phyloP scores from a whole-genome alignment of 1,140 invertebrate genomes.

The Varroa destructor region DNA sequence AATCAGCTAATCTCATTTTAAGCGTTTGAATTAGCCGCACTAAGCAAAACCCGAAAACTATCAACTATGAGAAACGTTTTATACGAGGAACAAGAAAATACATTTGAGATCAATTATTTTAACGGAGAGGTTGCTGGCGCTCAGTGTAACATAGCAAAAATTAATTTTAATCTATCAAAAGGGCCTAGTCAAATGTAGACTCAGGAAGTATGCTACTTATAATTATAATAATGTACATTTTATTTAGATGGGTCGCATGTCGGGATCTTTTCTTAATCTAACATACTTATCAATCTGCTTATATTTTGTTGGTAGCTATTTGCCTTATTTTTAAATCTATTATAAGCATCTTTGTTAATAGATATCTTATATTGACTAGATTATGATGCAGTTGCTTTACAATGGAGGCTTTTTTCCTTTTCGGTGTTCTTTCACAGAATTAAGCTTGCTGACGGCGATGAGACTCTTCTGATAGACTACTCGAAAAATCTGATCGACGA shows the following conservation, averaged over 20 bases:
- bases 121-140: not conserved
- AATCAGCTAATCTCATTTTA: too few species aligned
- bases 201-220: too few species aligned
- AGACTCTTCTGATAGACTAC: slow-evolving; percentile 68
- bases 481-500: slow-evolving; percentile 88
- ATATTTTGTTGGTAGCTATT: too few species aligned
- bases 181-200: not conserved
- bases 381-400: not conserved
- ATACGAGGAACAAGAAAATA: slow-evolving; percentile 9
- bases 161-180: slow-evolving; percentile 24
- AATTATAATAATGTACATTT: too few species aligned
- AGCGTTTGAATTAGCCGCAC: too few species aligned
- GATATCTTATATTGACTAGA: not conserved
- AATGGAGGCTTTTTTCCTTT: not conserved
- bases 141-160: slow-evolving; percentile 22
- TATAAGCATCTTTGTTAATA: too few species aligned
- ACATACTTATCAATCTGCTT: too few species aligned
- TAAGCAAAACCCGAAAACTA: not conserved
- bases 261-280: too few species aligned
- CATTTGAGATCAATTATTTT: not conserved
- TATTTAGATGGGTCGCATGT: too few species aligned
- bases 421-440: not conserved
- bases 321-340: too few species aligned
- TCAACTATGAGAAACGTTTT: not conserved
- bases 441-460: not conserved